phyloP scores from a whole-genome alignment of 2,888 invertebrate species.

The Furcula furcula region DNA sequence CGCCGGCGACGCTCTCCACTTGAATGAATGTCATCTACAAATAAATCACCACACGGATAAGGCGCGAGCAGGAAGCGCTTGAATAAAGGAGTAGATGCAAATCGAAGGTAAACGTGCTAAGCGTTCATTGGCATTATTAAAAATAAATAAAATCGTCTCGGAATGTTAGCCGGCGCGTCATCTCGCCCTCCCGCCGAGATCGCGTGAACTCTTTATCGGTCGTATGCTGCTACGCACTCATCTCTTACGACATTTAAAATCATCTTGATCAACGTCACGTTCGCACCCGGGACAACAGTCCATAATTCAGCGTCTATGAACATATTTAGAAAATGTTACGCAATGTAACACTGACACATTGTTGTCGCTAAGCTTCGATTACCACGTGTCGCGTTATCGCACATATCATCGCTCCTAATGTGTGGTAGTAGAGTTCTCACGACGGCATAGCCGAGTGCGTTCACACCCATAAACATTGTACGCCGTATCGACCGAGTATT shows the following conservation, averaged over 20 bases:
- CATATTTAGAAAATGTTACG: constrained; percentile 36
- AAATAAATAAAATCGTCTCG: constrained; percentile 71
- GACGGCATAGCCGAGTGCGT: constrained; percentile 59
- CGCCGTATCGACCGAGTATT: constrained; percentile 48
- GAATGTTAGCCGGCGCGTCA: constrained; percentile 65
- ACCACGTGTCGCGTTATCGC: constrained; percentile 66
- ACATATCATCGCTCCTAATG: constrained; percentile 49
- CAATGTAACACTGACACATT: constrained; percentile 48
- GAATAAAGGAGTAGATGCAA: constrained; percentile 44
- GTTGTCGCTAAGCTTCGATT: constrained; percentile 41
- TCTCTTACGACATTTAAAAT: constrained; percentile 15
- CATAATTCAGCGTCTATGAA: constrained; percentile 29
- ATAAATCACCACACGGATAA: constrained; percentile 32
- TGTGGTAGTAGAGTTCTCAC: constrained; percentile 65
- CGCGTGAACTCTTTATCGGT: constrained; percentile 72
- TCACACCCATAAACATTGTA: constrained; percentile 65
- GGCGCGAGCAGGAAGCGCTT: constrained; percentile 44
- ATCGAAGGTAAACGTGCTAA: constrained; percentile 67
- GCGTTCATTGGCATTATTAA: constrained; percentile 74
- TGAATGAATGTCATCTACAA: constrained; percentile 51
- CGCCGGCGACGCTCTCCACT: constrained; percentile 35
- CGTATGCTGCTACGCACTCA: constrained; percentile 33
- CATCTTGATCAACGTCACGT: constrained; percentile 8
- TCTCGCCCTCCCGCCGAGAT: constrained; percentile 71
- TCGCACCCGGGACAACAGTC: neutral